phyloP scores from a whole-genome alignment of 2,888 invertebrate genomes.

The Caenorhabditis sp. region DNA sequence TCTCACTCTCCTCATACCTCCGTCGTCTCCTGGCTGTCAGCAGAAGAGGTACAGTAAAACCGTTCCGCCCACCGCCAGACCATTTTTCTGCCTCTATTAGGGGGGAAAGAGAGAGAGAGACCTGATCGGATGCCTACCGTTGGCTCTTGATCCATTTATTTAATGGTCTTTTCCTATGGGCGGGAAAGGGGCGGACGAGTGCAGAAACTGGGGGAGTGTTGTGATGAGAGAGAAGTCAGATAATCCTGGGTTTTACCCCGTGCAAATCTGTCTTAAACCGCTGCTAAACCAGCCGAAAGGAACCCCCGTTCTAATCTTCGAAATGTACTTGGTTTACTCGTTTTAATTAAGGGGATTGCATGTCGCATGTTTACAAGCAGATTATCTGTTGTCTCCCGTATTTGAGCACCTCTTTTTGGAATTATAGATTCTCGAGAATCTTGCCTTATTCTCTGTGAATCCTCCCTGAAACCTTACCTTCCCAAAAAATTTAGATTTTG shows the following conservation, averaged over 20 bases:
- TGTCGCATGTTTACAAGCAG: not conserved
- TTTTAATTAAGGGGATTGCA: not conserved
- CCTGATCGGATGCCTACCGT: not conserved
- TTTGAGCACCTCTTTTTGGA: no score
- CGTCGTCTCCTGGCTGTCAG: conserved; percentile 4
- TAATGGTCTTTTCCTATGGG: conserved; percentile 1
- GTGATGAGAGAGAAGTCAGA: not conserved
- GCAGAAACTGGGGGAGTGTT: not conserved
- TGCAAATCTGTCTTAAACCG: conserved; percentile 33
- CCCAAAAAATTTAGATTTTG: no score
- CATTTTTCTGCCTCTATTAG: conserved; percentile 17
- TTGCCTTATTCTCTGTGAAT: no score
- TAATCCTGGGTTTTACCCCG: conserved; percentile 15
- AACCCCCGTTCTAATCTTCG: conserved; percentile 18
- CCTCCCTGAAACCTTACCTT: no score
- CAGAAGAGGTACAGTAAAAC: conserved; percentile 21
- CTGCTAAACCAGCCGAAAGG: not conserved
- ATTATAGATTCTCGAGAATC: no score
- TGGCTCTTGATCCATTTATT: conserved; percentile 40
- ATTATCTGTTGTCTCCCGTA: no score
- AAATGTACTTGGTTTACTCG: not conserved
- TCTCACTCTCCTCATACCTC: not conserved
- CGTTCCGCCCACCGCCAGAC: conserved; percentile 3
- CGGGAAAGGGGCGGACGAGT: not conserved
- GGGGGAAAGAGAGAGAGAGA: not conserved